These are phyloP conservation scores for Escarpia spicata DNA, from an alignment of 2,888 invertebrate species.

Conservation along the genomic window DNA sequence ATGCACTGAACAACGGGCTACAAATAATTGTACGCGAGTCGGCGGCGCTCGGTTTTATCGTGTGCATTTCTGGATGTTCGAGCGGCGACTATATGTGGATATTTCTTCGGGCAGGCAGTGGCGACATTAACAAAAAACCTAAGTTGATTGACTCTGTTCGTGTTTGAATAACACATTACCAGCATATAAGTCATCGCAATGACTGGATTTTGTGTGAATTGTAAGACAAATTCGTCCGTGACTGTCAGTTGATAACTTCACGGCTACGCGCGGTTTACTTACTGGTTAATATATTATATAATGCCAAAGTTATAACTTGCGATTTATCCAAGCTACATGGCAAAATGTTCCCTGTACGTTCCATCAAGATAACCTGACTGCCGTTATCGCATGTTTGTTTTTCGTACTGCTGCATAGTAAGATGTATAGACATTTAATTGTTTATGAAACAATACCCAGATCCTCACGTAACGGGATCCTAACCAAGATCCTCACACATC, in stretches of 20 bases:
- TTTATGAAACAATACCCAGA: too few relatives aligned
- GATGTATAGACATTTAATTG: too few relatives aligned
- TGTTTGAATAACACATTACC: neutral
- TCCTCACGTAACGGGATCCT: too few relatives aligned
- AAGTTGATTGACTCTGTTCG: neutral
- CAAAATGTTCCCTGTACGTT: too few relatives aligned
- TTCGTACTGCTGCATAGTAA: too few relatives aligned
- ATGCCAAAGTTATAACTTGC: neutral
- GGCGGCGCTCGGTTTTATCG: neutral
- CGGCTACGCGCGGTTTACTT: too few relatives aligned
- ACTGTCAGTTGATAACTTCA: neutral
- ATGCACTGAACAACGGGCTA: neutral
- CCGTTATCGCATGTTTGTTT: too few relatives aligned
- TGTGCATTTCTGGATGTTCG: neutral
- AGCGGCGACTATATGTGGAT: neutral
- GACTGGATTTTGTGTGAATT: neutral
- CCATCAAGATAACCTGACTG: too few relatives aligned
- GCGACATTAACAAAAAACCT: neutral
- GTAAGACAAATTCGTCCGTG: neutral
- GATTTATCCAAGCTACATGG: too few relatives aligned
- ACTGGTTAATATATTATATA: neutral
- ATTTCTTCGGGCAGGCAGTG: neutral
- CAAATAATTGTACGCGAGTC: neutral
- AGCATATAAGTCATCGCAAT: neutral
- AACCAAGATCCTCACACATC: too few relatives aligned